Conservation (phyloP, 92 coral and sea anemone species). For the Palythoa grandis region DNA sequence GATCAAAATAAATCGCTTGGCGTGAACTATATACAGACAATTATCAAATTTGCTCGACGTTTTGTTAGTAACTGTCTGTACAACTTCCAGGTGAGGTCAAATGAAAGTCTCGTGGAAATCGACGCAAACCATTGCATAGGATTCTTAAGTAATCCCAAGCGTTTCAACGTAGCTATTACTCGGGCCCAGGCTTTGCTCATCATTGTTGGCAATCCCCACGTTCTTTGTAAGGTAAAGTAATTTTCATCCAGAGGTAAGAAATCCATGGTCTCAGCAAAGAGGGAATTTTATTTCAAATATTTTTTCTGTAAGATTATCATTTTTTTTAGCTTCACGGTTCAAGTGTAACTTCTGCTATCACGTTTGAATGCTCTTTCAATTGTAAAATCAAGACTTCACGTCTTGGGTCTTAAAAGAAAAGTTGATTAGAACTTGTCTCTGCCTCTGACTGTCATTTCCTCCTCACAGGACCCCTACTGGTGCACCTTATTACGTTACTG, state of each 20-base stretch:
- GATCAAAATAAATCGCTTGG: no score
- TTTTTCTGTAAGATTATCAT: neutral
- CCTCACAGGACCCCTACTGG: constrained; percentile 82
- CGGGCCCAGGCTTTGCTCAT: constrained; percentile 96
- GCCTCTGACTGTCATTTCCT: neutral
- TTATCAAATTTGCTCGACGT: no score
- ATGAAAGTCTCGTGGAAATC: constrained; percentile 71
- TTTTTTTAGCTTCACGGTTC: neutral
- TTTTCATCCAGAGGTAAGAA: no score
- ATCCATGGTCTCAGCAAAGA: no score
- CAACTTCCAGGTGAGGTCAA: constrained; percentile 84
- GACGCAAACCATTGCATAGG: constrained; percentile 88
- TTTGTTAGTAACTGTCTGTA: neutral
- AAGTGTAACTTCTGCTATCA: neutral
- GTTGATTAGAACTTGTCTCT: neutral
- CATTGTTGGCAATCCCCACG: constrained; percentile 93
- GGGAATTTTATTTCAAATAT: no score
- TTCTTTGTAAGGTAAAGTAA: constrained; percentile 85
- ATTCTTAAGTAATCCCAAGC: constrained; percentile 94
- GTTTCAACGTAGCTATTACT: constrained; percentile 97
- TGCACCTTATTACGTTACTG: constrained; percentile 89
- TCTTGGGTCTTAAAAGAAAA: neutral
- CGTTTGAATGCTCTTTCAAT: neutral
- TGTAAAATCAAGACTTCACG: no score
- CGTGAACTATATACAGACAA: no score